A percentile compares a stretch with the other conserved stretches of the same genome.
Evolutionary conservation across 2,888 invertebrate genomes (phyloP).

Genomic region (Pycnomerus fuliginosus): DNA sequence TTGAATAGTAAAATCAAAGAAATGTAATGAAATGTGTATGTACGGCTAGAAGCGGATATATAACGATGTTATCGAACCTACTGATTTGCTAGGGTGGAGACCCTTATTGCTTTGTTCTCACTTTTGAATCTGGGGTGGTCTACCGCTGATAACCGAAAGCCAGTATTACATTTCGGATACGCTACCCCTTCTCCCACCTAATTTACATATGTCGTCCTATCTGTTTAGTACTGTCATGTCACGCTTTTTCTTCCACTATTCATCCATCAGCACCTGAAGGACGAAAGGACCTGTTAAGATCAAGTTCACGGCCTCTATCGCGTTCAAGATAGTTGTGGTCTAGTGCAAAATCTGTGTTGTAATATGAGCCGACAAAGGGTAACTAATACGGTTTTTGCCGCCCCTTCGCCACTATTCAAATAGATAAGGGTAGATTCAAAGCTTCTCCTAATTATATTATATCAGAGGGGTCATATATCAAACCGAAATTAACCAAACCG

Average conservation of each 20-base stretch:
- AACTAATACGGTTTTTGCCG: constrained; percentile 53
- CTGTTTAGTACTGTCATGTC: constrained; percentile 20
- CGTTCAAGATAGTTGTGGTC: constrained; percentile 6
- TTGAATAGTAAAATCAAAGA: constrained; percentile 31
- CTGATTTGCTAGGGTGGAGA: constrained; percentile 52
- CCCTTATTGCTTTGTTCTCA: constrained; percentile 54
- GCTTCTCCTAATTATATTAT: constrained; percentile 54
- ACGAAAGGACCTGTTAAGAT: too few relatives aligned
- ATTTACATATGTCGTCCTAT: constrained; percentile 41
- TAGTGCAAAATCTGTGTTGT: constrained; percentile 39
- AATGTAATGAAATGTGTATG: constrained; percentile 36
- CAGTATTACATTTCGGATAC: constrained; percentile 47
- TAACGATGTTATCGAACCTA: constrained; percentile 53
- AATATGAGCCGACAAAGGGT: constrained; percentile 50
- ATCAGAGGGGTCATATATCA: constrained; percentile 53
- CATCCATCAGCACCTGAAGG: background rate
- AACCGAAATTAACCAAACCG: constrained; percentile 46
- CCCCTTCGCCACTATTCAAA: constrained; percentile 52
- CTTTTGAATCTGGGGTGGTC: constrained; percentile 53
- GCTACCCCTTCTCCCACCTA: constrained; percentile 37
- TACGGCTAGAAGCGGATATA: constrained; percentile 44
- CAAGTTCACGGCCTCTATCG: too few relatives aligned
- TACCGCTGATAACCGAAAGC: constrained; percentile 50
- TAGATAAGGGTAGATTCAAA: constrained; percentile 53
- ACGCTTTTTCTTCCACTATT: constrained; percentile 11